Conservation (phyloP, 2,888 invertebrate species). For the Gisinianus flammeolus region DNA sequence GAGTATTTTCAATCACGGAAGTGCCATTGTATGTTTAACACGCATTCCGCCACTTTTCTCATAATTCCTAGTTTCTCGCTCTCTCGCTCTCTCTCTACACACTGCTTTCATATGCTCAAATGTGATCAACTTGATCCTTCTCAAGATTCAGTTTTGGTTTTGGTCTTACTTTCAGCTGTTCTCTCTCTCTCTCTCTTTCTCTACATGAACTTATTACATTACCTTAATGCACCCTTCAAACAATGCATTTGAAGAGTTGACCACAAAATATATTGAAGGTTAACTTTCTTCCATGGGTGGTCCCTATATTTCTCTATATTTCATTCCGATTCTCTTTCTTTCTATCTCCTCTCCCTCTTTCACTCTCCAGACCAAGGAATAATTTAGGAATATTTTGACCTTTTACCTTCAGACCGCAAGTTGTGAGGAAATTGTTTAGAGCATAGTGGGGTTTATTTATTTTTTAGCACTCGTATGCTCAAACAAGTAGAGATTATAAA, state of each 20-base stretch:
- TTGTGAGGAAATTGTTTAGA: too few species aligned
- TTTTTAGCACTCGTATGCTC: too few species aligned
- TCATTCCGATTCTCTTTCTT: neutral
- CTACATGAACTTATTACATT: slow-evolving; percentile 22
- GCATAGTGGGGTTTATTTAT: neutral
- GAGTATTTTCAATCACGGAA: slow-evolving; percentile 50
- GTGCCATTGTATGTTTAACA: slow-evolving; percentile 43
- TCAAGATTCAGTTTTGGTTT: neutral
- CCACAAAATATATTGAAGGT: neutral
- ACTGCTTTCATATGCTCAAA: neutral
- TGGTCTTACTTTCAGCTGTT: neutral
- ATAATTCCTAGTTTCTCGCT: neutral
- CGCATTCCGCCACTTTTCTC: slow-evolving; percentile 14
- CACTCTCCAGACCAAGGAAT: neutral
- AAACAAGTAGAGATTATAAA: too few species aligned
- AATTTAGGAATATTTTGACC: neutral
- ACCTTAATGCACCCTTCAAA: slow-evolving; percentile 3
- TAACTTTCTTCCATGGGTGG: neutral
- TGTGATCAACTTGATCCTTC: neutral
- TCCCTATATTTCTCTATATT: neutral
- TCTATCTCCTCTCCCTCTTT: neutral
- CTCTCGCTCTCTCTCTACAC: neutral
- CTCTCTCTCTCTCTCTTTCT: neutral
- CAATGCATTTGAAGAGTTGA: neutral
- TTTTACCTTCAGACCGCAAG: neutral